Base-by-base conservation (phyloP, 2,888 invertebrate species). In the Drosophila subsilvestris region DNA sequence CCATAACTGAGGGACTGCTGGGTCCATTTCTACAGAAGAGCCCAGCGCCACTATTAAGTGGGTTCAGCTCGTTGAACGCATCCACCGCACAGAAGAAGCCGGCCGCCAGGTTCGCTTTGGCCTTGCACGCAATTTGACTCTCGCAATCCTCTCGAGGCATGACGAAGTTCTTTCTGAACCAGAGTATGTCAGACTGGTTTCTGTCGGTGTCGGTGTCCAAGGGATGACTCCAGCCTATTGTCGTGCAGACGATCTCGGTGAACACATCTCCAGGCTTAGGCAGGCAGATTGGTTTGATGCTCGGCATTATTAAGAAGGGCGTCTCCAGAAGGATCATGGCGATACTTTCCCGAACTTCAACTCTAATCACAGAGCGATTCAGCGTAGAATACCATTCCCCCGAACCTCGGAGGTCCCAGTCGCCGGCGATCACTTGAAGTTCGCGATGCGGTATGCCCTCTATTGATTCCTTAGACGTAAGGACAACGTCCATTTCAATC, bases 401-500 rank as follows among this genome's bases (percentile, higher is more conserved):
- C 37, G 37, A 37, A 5, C 37, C 1, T 6, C 37, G 37, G 14
- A 37, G 14, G 37, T 75, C 32, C 76, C 79, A 77, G 10, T 68
- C 72, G 7, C 79, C 75, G 2, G 77, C 77, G 8, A 27, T 3
- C 5, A 75, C 37, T 0, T 1, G 1, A 4, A 66, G 17, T 0
- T 51, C 6, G 5, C 0, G 1, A 18, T 0, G 0, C 0, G 1
- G 1, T 0, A 2, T 3, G 0, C n/a, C 0, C 12, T n/a, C 1
- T 4, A 75, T 25, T 1, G 68, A 9, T 6, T 32, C 43, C 3
- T 57, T 59, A 0, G 45, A 1, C 2, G 79, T 78, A 1, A 78
- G 14, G 12, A 74, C 78, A 53, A 62, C 44, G 6, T 65, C 37
- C 2, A 61, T 37, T 0, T 74, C 56, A 3, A 78, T 67, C n/a